Evolutionary conservation across 2,797 vertebrate species (phyloP).

Genomic region (Todus mexicanus): DNA sequence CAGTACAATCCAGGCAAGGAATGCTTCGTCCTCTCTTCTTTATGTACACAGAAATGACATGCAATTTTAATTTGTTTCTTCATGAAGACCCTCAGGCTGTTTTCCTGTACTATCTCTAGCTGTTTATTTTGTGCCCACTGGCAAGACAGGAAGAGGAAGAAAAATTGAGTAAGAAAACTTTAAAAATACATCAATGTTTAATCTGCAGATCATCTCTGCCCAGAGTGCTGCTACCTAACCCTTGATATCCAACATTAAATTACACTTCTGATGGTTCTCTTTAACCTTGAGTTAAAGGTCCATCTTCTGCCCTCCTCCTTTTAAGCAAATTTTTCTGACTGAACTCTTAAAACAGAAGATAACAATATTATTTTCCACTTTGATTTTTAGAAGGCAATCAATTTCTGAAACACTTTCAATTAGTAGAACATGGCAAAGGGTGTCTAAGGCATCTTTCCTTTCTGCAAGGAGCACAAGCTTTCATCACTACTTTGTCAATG

Average conservation of each 20-base stretch:
- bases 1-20: not conserved
- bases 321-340: not conserved
- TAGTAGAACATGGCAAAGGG: not conserved
- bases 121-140: not conserved
- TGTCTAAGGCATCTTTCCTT: not conserved
- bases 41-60: not conserved
- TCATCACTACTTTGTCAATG: slow-evolving; percentile 7
- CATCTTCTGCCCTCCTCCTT: not conserved
- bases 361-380: not conserved
- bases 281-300: not conserved
- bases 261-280: not conserved
- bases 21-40: not conserved
- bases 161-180: not conserved
- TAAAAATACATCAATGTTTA: not conserved
- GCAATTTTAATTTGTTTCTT: not conserved
- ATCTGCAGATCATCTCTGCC: not conserved
- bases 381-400: not conserved
- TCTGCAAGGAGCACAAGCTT: not conserved
- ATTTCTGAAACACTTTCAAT: slow-evolving; percentile 3
- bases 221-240: not conserved
- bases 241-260: not conserved
- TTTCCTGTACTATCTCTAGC: not conserved
- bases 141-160: not conserved
- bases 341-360: not conserved
- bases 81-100: not conserved